Evolutionary conservation across 2,113 vertebrate species (phyloP).

Genomic region (Gallinago media): DNA sequence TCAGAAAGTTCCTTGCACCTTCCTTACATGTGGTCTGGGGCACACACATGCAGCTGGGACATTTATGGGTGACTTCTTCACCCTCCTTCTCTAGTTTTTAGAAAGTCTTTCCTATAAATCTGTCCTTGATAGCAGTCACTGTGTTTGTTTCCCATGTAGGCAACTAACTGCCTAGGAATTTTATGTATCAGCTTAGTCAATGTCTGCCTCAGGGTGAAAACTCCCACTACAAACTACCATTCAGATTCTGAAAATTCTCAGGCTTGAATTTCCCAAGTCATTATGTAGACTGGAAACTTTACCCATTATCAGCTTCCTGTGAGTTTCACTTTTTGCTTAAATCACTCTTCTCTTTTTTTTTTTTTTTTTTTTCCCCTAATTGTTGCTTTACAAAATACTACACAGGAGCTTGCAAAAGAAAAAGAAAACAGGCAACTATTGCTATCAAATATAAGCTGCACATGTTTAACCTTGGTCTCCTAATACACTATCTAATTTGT

Average conservation of each 20-base stretch:
- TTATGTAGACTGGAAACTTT: neutral
- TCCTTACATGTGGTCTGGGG: neutral
- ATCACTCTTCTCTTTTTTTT: neutral
- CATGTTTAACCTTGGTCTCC: neutral
- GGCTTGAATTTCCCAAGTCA: neutral
- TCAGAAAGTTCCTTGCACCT: neutral
- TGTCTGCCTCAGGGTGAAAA: neutral
- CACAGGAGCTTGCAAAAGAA: neutral
- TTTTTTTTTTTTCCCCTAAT: neutral
- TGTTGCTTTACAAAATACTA: neutral
- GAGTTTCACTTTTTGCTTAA: neutral
- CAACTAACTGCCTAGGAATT: neutral
- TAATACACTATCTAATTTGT: neutral
- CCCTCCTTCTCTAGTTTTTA: neutral
- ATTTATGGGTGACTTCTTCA: neutral
- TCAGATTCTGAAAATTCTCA: neutral
- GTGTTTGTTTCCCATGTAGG: neutral
- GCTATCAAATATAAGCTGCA: neutral
- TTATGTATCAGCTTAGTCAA: neutral
- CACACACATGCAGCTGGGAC: neutral
- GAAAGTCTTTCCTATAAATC: neutral
- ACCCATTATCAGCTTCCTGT: neutral
- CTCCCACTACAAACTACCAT: neutral
- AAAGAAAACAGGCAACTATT: neutral
- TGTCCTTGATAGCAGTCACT: neutral